Conservation (phyloP, 2,888 invertebrate genomes). For the Carpatolechia fugitivella region DNA sequence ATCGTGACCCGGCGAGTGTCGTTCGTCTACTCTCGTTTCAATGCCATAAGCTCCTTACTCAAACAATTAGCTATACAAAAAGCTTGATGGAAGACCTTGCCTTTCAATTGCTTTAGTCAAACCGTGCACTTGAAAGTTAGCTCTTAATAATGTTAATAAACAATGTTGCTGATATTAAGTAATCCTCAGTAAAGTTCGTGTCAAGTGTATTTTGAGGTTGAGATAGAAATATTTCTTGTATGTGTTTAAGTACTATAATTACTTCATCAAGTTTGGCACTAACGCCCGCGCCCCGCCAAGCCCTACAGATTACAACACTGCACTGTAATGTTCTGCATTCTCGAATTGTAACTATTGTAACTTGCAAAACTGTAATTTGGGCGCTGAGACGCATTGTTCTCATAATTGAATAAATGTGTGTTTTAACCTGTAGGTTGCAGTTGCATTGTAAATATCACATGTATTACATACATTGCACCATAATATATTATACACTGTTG, state of each 20-base stretch:
- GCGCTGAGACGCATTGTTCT: slow-evolving; percentile 7
- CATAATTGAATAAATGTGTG: slow-evolving; percentile 2
- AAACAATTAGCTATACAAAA: slow-evolving; percentile 7
- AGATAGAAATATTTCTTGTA: slow-evolving; percentile 1
- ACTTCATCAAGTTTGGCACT: slow-evolving; percentile 1
- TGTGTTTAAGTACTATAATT: background rate
- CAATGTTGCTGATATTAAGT: background rate
- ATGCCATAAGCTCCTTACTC: slow-evolving; percentile 4
- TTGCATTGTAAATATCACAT: background rate
- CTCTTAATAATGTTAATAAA: background rate
- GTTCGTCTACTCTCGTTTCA: background rate
- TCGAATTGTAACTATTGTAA: slow-evolving; percentile 13
- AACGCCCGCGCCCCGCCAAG: background rate
- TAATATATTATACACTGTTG: no score
- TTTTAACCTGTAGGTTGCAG: background rate
- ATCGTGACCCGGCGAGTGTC: slow-evolving; percentile 5
- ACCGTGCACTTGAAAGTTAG: background rate
- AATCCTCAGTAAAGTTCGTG: background rate
- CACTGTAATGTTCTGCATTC: slow-evolving; percentile 6
- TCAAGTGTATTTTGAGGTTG: slow-evolving; percentile 3
- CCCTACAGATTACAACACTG: slow-evolving; percentile 9
- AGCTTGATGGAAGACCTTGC: slow-evolving; percentile 1
- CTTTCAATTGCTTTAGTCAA: background rate
- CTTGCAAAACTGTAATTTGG: slow-evolving; percentile 5
- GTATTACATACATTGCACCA: no score